These are phyloP conservation scores for Pissodes strobi DNA, from an alignment of 1,140 invertebrate species.

Conservation along the genomic window DNA sequence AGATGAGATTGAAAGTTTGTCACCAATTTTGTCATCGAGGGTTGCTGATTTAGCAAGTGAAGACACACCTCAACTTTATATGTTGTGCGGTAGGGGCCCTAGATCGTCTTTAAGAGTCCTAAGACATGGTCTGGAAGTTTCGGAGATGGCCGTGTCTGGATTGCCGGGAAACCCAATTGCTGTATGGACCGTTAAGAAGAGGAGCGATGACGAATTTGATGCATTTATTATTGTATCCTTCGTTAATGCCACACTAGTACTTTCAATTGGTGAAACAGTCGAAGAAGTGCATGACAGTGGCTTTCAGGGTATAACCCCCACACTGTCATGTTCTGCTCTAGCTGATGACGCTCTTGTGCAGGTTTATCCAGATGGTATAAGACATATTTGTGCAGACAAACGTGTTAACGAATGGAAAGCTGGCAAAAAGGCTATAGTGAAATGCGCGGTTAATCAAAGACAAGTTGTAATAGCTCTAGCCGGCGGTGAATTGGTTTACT, in stretches of 20 bases:
- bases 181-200: conserved; percentile 98
- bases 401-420: conserved; percentile 99
- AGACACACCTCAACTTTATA: conserved; percentile 97
- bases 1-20: conserved; percentile 97
- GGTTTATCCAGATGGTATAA: conserved; percentile 98
- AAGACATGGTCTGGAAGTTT: conserved; percentile 94
- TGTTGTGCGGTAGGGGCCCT: conserved; percentile 93
- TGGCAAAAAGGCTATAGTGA: conserved; percentile 94
- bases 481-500: conserved; percentile 98
- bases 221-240: conserved; percentile 99
- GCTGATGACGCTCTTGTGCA: conserved; percentile 98
- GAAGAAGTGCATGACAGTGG: conserved; percentile 99
- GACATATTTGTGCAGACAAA: conserved; percentile 96
- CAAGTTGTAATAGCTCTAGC: conserved; percentile 98
- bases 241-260: conserved; percentile 97
- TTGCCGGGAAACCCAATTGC: conserved; percentile 98
- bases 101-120: conserved; percentile 91
- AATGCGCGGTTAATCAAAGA: conserved; percentile 97
- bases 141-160: conserved; percentile 99
- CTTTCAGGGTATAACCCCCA: conserved; percentile 97
- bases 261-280: conserved; percentile 99
- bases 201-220: conserved; percentile 97
- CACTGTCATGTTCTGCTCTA: conserved; percentile 93
- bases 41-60: conserved; percentile 90
- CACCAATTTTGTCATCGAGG: conserved; percentile 88